Base-by-base conservation (phyloP, 2,113 vertebrate genomes). In the Chitala chitala region DNA sequence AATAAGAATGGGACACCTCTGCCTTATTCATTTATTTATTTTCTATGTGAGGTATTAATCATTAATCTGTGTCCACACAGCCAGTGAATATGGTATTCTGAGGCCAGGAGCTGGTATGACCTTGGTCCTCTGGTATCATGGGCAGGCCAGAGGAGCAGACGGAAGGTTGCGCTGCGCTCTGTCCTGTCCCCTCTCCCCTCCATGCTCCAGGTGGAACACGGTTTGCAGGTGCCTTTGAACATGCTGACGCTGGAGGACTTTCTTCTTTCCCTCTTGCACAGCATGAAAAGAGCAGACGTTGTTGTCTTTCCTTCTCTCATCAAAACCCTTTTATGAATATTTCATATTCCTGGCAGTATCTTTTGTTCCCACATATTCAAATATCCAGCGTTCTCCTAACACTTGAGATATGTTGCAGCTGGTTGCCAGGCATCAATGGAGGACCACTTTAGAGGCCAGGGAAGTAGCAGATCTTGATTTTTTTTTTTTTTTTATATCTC, bases 401-500 rank as follows among this genome's bases (percentile, higher is more conserved):
- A 63, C 55, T 31, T 48, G 12, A 50, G 31, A 69, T 69, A 26
- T 69, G 44, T 13, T n/a, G n/a, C n/a, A 24, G 26, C 15, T 15
- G 15, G n/a, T 61, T 33, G 44, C 44, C 20, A 2, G 2, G 42
- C 24, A 24, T 59, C 42, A 3, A 17, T 6, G 24, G 56, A 26
- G 40, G 40, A 33, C 70, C n/a, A 4, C 53, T 72, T 59, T 72
- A 59, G 61, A 72, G 55, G 13, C 48, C 71, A 48, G 42, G 42
- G 15, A 17, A 13, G n/a, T 4, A 46, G 64, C 38, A 24, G n/a
- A 46, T n/a, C 42, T 29, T 29, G 17, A 68, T 38, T 46, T 68
- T 68, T 46, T 68, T 13, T 46, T 68, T 12, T 8, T 38, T 46
- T 68, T 68, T 46, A 46, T 13, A 68, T 68, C 22, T 8, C 38